phyloP scores from a whole-genome alignment of 2,113 vertebrate species.

The Corydoras sp. region DNA sequence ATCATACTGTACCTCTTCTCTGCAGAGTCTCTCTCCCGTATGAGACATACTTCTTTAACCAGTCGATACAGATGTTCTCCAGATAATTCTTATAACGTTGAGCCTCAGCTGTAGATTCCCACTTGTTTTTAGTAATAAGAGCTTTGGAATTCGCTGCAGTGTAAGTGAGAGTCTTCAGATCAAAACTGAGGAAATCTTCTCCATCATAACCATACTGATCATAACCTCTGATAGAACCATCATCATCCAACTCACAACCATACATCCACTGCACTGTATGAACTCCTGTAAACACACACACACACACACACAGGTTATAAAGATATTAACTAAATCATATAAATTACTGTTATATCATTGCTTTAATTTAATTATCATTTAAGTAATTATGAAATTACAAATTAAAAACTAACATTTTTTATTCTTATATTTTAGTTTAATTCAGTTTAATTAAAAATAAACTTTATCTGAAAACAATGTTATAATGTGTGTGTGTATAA shows the following conservation, averaged over 20 bases:
- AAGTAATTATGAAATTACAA: no score
- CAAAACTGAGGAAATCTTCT: constrained; percentile 23
- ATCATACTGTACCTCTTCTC: constrained; percentile 9
- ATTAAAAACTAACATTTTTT: no score
- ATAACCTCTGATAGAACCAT: not conserved
- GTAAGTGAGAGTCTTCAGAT: not conserved
- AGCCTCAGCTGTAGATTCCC: not conserved
- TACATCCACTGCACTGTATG: not conserved
- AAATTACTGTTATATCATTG: not conserved
- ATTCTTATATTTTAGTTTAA: no score
- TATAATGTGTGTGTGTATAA: no score
- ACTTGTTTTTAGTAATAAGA: not conserved
- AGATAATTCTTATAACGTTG: not conserved
- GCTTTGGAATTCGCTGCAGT: not conserved
- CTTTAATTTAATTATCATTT: no score
- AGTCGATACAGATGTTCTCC: not conserved
- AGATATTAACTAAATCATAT: not conserved
- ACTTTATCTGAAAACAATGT: no score
- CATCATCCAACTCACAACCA: constrained; percentile 12
- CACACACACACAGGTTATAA: not conserved
- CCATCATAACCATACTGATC: constrained; percentile 6
- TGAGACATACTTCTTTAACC: not conserved
- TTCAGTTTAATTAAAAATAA: no score
- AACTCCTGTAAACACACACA: not conserved
- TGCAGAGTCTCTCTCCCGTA: constrained; percentile 12